Base-by-base conservation (phyloP, 2,797 vertebrate genomes). In the Spondyliosoma cantharus region DNA sequence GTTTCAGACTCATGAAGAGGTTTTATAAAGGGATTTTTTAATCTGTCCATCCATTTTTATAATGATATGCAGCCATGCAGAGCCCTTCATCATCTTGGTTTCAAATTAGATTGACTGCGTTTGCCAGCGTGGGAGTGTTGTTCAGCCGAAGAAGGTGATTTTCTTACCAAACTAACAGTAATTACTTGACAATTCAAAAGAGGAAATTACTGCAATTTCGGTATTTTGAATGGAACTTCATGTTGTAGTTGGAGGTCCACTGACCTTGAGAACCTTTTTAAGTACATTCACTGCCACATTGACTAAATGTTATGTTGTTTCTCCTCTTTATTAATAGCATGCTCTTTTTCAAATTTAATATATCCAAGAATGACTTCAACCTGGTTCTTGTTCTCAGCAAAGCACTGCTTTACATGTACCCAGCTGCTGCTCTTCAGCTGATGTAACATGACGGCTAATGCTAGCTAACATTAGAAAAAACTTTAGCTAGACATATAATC, bases 21-120 rank as follows among this genome's bases (percentile, higher is more conserved):
- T 78, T 79, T 49, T 67, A 82, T 76, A 80, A 85, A 88, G 68
- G 20, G 69, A 43, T 75, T 61, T 91, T 92, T 87, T 84, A 87
- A 85, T 84, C 67, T 63, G 83, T 79, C 82, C 63, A 63, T 86
- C 58, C 61, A 48, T 85, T 87, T 89, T 88, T 74, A 80, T 84
- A 86, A 88, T 80, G 86, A 86, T 80, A 78, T 77, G 80, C 79
- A 72, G 77, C 76, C 76, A 80, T 78, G 84, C 78, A 67, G 78
- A 84, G 63, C 78, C 53, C 61, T 82, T 87, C 74, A 75, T 82
- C 72, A 61, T 48, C 50, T 7, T 1, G 54, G 48, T 29, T 86
- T 87, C 54, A 74, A 87, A 87, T 89, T 57, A 86, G 74, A 86
- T 78, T 59, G 72, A 74, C 64, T 76, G 25, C 60, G 70, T 57